Percentiles rank a stretch among this genome's conserved stretches.
Evolutionary conservation across 2,797 vertebrate genomes (phyloP).

Genomic region (Danio tinwini): DNA sequence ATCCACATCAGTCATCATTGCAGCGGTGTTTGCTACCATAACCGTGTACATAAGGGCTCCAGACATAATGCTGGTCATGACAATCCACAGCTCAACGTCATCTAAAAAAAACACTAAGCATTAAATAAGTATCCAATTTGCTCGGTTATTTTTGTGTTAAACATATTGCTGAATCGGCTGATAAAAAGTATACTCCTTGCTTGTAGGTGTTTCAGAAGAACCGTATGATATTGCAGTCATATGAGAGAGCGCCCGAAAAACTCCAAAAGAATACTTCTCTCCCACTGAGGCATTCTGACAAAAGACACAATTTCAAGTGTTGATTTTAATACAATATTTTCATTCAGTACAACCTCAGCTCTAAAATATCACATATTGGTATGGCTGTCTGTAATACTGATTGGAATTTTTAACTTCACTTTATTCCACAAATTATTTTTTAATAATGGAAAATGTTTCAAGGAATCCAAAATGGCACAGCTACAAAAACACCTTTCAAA

Average conservation of each 20-base stretch:
- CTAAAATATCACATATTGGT: background rate
- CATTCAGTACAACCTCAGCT: background rate
- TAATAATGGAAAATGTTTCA: too few relatives aligned
- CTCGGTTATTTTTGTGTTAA: background rate
- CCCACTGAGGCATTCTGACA: constrained; percentile 78
- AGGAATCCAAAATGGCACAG: too few relatives aligned
- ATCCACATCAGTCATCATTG: constrained; percentile 79
- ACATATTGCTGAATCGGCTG: constrained; percentile 6
- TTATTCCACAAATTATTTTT: too few relatives aligned
- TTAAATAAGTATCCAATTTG: constrained; percentile 4
- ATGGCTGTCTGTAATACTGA: background rate
- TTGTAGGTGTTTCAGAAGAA: constrained; percentile 80
- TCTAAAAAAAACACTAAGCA: constrained; percentile 61
- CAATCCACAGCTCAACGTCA: constrained; percentile 82
- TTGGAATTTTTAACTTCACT: too few relatives aligned
- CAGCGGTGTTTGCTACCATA: constrained; percentile 80
- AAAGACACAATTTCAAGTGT: constrained; percentile 6
- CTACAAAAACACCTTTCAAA: too few relatives aligned
- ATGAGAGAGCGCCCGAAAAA: constrained; percentile 81
- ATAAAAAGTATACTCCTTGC: constrained; percentile 68
- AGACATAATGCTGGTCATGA: constrained; percentile 83
- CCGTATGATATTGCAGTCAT: constrained; percentile 83
- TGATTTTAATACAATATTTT: background rate
- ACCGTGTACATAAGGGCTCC: constrained; percentile 83
- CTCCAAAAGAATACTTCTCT: constrained; percentile 82